Percentiles rank a stretch among this genome's conserved stretches.
These are phyloP conservation scores for Colostygia pectinataria DNA, from an alignment of 2,888 invertebrate species.

Conservation along the genomic window DNA sequence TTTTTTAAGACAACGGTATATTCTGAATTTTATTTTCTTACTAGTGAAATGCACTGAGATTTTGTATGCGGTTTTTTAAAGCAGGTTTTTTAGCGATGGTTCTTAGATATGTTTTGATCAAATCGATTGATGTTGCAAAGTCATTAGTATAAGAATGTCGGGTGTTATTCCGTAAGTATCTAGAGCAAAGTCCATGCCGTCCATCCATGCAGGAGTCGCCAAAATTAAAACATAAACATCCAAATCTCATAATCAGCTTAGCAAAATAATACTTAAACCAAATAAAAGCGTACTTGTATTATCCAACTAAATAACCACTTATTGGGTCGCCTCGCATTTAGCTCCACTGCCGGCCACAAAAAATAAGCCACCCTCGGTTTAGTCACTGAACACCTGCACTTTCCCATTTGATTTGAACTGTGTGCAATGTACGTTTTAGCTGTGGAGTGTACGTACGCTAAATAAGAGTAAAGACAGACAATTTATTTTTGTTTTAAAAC, in stretches of 20 bases:
- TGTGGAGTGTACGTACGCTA: constrained; percentile 4
- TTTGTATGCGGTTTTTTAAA: no score
- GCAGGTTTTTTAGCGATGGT: no score
- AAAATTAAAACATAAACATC: constrained; percentile 15
- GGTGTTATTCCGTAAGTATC: no score
- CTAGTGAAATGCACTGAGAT: no score
- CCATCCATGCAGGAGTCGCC: neutral
- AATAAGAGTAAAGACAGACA: no score
- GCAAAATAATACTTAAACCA: constrained; percentile 41
- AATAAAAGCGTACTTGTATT: constrained; percentile 58
- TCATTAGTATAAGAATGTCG: no score
- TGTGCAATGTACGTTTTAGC: constrained; percentile 41
- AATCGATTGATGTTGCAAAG: no score
- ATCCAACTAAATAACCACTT: constrained; percentile 71
- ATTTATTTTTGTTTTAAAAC: neutral
- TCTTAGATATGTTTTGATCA: no score
- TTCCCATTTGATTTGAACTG: constrained; percentile 70
- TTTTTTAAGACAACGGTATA: no score
- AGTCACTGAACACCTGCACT: constrained; percentile 69
- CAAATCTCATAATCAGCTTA: constrained; percentile 43
- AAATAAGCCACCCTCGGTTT: constrained; percentile 60
- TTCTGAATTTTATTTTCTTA: no score
- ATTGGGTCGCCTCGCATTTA: constrained; percentile 72
- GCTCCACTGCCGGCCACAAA: constrained; percentile 67
- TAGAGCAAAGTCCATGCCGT: no score